These are phyloP conservation scores for Neoaliturus tenellus DNA, from an alignment of 2,888 invertebrate species.

Conservation along the genomic window DNA sequence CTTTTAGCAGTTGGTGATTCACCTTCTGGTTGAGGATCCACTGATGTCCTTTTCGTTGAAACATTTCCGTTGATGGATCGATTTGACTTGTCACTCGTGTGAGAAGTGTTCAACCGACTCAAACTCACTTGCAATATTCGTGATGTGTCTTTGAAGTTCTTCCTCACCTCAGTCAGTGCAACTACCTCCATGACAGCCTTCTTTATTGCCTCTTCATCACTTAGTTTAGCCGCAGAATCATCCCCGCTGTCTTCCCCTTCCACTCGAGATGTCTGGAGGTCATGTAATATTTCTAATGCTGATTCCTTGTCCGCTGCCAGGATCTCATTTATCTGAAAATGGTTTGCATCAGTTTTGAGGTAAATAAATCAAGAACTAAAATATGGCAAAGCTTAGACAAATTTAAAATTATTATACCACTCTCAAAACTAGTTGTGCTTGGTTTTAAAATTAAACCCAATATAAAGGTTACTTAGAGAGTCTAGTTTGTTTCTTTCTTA, in stretches of 20 bases:
- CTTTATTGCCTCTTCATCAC: conserved; percentile 4
- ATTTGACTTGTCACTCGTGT: neutral
- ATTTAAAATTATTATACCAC: too few species aligned
- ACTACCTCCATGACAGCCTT: conserved; percentile 30
- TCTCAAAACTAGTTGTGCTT: too few species aligned
- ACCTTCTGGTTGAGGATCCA: neutral
- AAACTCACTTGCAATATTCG: neutral
- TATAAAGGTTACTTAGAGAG: too few species aligned
- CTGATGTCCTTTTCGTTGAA: neutral
- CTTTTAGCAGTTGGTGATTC: too few species aligned
- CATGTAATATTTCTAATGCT: conserved; percentile 60
- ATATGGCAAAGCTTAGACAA: too few species aligned
- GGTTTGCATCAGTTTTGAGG: neutral
- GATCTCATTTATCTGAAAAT: conserved; percentile 61
- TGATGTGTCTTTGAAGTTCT: conserved; percentile 20
- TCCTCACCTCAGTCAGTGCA: conserved; percentile 28
- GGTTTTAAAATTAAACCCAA: too few species aligned
- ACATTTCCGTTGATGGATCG: neutral
- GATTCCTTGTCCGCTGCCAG: conserved; percentile 60
- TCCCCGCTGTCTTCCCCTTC: conserved; percentile 50
- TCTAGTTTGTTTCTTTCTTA: too few species aligned
- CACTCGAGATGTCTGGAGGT: conserved; percentile 51
- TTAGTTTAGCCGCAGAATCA: conserved; percentile 12
- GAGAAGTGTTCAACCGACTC: neutral
- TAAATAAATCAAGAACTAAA: too few species aligned